These are phyloP conservation scores for Beroe ovata DNA, from an alignment of 37 sponge, comb jelly and placozoan genomes.

Conservation along the genomic window DNA sequence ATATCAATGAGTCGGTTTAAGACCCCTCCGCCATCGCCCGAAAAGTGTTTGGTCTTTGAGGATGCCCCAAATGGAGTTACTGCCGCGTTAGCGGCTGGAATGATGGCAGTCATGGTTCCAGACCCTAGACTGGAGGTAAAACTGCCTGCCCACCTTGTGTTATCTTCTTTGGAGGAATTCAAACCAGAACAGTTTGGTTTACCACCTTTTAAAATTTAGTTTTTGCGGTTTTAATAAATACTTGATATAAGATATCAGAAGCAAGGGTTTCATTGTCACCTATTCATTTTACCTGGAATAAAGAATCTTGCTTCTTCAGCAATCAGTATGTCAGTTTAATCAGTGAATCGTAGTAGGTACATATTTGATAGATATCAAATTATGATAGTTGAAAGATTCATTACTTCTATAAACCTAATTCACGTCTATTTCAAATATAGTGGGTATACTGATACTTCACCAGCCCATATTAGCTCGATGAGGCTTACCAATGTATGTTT, in stretches of 20 bases:
- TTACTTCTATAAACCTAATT: no score
- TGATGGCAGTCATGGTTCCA: constrained; percentile 74
- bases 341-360: no score
- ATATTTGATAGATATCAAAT: no score
- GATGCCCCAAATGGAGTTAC: constrained; percentile 95
- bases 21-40: constrained; percentile 71
- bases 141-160: constrained; percentile 74
- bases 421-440: no score
- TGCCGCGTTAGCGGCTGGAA: constrained; percentile 86
- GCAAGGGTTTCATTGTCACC: no score
- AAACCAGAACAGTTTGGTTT: constrained; percentile 77
- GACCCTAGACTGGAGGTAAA: constrained; percentile 61
- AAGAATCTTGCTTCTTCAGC: no score
- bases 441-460: no score
- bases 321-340: no score
- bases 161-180: constrained; percentile 76
- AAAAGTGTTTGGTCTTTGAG: constrained; percentile 86
- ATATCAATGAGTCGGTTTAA: constrained; percentile 75
- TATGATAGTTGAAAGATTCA: no score
- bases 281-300: no score
- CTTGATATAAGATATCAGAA: no score
- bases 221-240: no score
- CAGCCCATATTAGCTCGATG: background rate
- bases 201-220: constrained; percentile 69
- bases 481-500: background rate